Conservation (phyloP, 2,113 vertebrate genomes). For the Anguilla japonica region DNA sequence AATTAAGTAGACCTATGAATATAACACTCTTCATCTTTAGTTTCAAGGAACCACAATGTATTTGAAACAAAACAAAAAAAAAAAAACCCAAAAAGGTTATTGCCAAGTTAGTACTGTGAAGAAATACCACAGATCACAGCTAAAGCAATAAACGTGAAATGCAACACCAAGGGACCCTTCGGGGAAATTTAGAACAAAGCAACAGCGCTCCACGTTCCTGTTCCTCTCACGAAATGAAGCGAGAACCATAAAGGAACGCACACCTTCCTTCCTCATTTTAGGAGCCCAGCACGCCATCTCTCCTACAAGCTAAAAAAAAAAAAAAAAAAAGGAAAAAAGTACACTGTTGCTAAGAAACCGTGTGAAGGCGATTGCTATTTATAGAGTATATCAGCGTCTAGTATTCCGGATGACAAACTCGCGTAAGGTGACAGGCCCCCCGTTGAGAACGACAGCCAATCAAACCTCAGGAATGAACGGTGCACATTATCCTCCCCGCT, state of each 20-base stretch:
- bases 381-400: slow-evolving; percentile 15
- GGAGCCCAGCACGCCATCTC: neutral
- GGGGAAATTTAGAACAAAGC: neutral
- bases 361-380: slow-evolving; percentile 18
- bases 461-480: neutral
- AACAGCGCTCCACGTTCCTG: neutral
- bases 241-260: neutral
- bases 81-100: neutral
- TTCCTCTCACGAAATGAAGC: neutral
- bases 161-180: neutral
- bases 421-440: neutral
- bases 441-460: neutral
- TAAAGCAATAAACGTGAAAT: neutral
- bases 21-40: too few relatives aligned
- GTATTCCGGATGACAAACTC: slow-evolving; percentile 19
- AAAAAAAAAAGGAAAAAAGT: neutral
- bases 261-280: neutral
- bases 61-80: neutral
- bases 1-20: too few relatives aligned
- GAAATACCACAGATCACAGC: neutral
- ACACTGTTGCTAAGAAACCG: slow-evolving; percentile 26
- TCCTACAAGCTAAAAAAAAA: slow-evolving; percentile 13
- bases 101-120: neutral
- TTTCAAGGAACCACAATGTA: too few relatives aligned
- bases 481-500: neutral